Evolutionary conservation across 2,888 invertebrate species (phyloP), one percentile per base, ranked within the genome.

Genomic region (Entomobrya proxima): DNA sequence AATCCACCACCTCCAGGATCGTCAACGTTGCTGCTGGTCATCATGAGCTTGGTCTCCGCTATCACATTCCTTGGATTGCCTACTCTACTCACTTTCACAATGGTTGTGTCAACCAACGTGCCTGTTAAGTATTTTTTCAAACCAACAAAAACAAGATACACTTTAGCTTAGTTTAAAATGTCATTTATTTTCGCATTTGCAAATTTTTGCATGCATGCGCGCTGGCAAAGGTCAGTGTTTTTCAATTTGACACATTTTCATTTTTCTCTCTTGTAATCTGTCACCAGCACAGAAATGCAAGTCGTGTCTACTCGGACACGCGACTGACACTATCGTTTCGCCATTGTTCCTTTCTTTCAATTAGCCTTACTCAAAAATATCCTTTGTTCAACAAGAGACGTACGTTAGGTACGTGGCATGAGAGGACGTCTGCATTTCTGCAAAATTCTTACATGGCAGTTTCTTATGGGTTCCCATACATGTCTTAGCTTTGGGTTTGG

Each of bases 51-150:
- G 37, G 61, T 76, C 76, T 80, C 83, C 61, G 82, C 74, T 61
- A 85, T 79, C 74, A 64, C 85, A 85, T 85, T 79, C 74, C 64
- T 79, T 85, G 79, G 74, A 35, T 85, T 79, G 32, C 74, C 85
- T 75, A 75, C 32, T 75, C 85, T 74, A 76, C 80, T 85, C 79
- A 85, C 80, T 85, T 85, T 85, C 50, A 85, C 85, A 44, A 85
- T 30, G 15, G 79, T 58, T 30, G 85, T 74, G 58, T 85, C 85
- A 61, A 85, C 85, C 37, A 72, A n/a, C 11, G 85, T 72, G 6
- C 85, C 85, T 85, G 75, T 9, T 27, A 77, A 32, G 13, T 64
- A 21, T 18, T 35, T 69, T 21, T 21, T 52, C 21, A 52, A 58
- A 4, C 24, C 6, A 55, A 55, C 27, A 18, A n/a, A n/a, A n/a